A percentile compares a stretch with the other conserved stretches of the same genome.
Conservation (phyloP, 2,113 vertebrate species). For the Cnemophilus loriae region DNA sequence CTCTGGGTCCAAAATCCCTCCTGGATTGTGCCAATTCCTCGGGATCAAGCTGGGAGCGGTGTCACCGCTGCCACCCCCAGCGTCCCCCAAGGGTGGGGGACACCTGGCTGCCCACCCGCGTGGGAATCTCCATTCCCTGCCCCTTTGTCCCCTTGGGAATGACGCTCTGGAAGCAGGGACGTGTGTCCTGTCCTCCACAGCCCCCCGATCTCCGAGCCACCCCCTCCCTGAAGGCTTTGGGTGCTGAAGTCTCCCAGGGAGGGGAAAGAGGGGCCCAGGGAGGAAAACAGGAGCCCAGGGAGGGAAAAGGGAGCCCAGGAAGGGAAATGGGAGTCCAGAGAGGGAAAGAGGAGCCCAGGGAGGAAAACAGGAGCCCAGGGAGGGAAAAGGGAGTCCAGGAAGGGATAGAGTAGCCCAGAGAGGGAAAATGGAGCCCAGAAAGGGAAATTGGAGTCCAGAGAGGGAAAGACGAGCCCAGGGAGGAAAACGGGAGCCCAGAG, state of each 20-base stretch:
- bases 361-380: background rate
- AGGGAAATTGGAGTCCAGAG: too few relatives aligned
- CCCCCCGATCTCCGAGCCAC: background rate
- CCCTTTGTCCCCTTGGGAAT: background rate
- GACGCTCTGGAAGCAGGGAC: background rate
- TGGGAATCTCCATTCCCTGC: background rate
- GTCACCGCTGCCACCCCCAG: background rate
- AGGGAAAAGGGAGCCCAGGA: too few relatives aligned
- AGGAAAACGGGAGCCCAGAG: background rate
- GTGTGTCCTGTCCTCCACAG: background rate
- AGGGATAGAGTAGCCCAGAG: background rate
- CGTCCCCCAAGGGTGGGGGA: too few relatives aligned
- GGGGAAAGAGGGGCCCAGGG: too few relatives aligned
- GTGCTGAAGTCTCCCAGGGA: too few relatives aligned
- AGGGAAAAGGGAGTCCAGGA: background rate
- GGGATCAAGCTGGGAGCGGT: background rate
- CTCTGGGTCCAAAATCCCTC: background rate
- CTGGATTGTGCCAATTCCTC: background rate
- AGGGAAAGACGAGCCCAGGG: background rate
- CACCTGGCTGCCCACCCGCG: background rate
- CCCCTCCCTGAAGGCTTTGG: too few relatives aligned
- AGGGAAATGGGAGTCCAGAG: fast-evolving
- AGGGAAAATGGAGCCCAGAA: background rate
- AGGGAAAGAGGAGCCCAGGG: fast-evolving
- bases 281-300: too few relatives aligned